Conservation (phyloP, 2,113 vertebrate species). For the Megaceryle torquata region DNA sequence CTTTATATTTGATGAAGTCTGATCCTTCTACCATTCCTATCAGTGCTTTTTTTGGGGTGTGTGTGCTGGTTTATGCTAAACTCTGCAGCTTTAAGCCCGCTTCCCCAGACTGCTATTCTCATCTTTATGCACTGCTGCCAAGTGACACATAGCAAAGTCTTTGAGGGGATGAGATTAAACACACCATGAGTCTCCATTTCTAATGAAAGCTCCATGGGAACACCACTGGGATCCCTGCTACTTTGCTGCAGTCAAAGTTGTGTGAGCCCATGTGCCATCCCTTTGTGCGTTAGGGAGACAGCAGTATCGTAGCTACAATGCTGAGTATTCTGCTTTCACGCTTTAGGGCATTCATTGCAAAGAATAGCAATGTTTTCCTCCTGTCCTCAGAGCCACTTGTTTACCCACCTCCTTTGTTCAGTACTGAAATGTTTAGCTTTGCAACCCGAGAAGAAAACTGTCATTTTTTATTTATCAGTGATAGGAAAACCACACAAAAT, state of each 20-base stretch:
- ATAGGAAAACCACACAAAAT: background rate
- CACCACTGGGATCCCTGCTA: background rate
- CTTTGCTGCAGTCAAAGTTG: background rate
- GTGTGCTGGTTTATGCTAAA: background rate
- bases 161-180: constrained; percentile 9
- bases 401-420: constrained; percentile 13
- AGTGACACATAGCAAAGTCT: background rate
- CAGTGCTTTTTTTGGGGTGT: background rate
- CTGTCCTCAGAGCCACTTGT: background rate
- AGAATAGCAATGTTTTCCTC: constrained; percentile 7
- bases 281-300: background rate
- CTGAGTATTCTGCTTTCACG: background rate
- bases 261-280: background rate
- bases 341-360: background rate
- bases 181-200: background rate
- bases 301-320: background rate
- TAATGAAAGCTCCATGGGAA: constrained; percentile 51
- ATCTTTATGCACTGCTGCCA: background rate
- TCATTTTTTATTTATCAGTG: background rate
- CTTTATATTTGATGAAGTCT: background rate
- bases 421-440: background rate
- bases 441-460: background rate
- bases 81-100: background rate
- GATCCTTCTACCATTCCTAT: background rate
- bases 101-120: background rate